These are phyloP conservation scores for Ceratosolen fusciceps DNA, from an alignment of 1,140 invertebrate genomes.

Conservation along the genomic window DNA sequence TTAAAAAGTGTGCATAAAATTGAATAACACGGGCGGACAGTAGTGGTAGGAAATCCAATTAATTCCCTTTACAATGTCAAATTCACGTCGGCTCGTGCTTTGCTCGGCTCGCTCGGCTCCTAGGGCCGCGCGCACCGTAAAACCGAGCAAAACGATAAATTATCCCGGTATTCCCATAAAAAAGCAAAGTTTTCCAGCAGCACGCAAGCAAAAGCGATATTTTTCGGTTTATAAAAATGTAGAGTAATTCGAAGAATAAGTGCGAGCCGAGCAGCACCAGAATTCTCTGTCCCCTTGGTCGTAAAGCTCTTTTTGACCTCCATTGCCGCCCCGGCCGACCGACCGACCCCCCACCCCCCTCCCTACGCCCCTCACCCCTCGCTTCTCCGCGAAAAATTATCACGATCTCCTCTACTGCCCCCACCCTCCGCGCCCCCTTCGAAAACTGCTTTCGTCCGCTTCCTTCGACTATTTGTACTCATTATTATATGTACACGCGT, in stretches of 20 bases:
- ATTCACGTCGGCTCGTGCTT: slow-evolving; percentile 22
- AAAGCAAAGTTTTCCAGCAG: slow-evolving; percentile 42
- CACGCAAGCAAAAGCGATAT: slow-evolving; percentile 42
- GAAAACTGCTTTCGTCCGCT: background rate
- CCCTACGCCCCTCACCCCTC: background rate
- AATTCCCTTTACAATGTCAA: slow-evolving; percentile 46
- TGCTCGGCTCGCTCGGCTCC: background rate
- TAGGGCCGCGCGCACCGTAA: slow-evolving; percentile 11
- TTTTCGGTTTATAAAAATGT: slow-evolving; percentile 49
- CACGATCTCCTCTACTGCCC: background rate
- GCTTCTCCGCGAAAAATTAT: slow-evolving; percentile 12
- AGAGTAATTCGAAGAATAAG: slow-evolving; percentile 41
- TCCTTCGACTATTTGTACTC: background rate
- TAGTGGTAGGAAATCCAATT: slow-evolving; percentile 39
- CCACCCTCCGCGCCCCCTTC: background rate
- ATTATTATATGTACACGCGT: too few species aligned
- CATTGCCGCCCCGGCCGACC: background rate
- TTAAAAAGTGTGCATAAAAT: slow-evolving; percentile 21
- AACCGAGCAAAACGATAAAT: slow-evolving; percentile 39
- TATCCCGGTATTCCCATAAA: slow-evolving; percentile 37
- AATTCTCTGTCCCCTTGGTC: slow-evolving; percentile 26
- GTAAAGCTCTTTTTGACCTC: slow-evolving; percentile 34
- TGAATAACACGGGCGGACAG: slow-evolving; percentile 28
- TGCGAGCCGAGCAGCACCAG: slow-evolving; percentile 7
- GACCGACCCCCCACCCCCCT: background rate